Percentiles rank a stretch among this genome's conserved stretches.
Evolutionary conservation across 2,888 invertebrate species (phyloP).

Genomic region (Fabriciana adippe): DNA sequence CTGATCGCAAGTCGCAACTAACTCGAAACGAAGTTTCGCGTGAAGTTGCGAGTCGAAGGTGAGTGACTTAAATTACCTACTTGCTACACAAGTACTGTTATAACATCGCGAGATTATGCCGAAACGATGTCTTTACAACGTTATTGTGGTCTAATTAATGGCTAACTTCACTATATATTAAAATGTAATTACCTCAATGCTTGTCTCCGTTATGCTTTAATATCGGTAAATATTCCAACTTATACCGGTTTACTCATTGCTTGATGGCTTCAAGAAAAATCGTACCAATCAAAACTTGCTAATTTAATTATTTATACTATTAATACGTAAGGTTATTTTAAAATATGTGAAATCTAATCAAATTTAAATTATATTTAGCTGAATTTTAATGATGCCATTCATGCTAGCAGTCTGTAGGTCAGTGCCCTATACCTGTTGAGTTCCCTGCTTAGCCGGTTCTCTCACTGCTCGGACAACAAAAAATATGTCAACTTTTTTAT

Average conservation of each 20-base stretch:
- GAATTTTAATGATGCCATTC: slow-evolving; percentile 62
- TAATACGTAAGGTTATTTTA: neutral
- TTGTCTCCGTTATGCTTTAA: too few species aligned
- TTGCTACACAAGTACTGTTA: slow-evolving; percentile 65
- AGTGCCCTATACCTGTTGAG: slow-evolving; percentile 79
- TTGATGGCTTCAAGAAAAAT: too few species aligned
- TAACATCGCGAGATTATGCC: slow-evolving; percentile 12
- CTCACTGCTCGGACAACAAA: slow-evolving; percentile 50
- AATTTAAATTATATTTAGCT: slow-evolving; percentile 46
- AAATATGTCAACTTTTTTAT: slow-evolving; percentile 52
- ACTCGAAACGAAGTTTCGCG: slow-evolving; percentile 72
- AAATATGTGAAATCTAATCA: too few species aligned
- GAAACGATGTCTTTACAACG: slow-evolving; percentile 5
- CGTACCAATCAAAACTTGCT: too few species aligned
- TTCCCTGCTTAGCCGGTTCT: slow-evolving; percentile 73
- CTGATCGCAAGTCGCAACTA: slow-evolving; percentile 68
- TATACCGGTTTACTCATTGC: too few species aligned
- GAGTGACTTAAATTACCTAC: slow-evolving; percentile 70
- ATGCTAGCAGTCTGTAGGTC: slow-evolving; percentile 72
- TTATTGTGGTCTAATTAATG: slow-evolving; percentile 6
- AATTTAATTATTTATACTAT: neutral
- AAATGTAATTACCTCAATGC: neutral
- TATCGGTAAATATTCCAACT: too few species aligned
- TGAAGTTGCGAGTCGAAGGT: slow-evolving; percentile 71
- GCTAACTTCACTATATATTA: slow-evolving; percentile 9